These are phyloP conservation scores for Rhea americana DNA, from an alignment of 2,113 vertebrate genomes.

Conservation along the genomic window DNA sequence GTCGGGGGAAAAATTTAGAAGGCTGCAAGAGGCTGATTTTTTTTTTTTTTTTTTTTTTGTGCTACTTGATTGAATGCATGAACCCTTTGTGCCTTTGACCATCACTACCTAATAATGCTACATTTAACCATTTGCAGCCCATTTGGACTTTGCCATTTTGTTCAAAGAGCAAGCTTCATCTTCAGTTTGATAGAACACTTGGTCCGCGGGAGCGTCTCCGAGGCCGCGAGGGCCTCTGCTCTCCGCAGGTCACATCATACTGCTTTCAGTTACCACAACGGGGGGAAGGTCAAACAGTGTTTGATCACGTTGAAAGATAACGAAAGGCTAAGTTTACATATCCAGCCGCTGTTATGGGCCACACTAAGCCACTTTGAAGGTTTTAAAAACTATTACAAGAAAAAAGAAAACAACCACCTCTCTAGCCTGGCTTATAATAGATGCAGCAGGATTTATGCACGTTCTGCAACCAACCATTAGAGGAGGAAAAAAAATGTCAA, in stretches of 20 bases:
- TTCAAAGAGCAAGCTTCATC: constrained; percentile 81
- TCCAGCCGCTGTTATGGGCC: constrained; percentile 80
- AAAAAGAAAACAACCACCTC: constrained; percentile 59
- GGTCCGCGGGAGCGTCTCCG: constrained; percentile 54
- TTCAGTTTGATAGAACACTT: constrained; percentile 75
- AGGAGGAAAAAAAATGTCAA: constrained; percentile 72
- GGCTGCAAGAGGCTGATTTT: constrained; percentile 76
- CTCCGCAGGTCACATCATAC: constrained; percentile 66
- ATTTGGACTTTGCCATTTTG: constrained; percentile 77
- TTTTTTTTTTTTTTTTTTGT: constrained; percentile 77
- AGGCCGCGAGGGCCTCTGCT: constrained; percentile 43
- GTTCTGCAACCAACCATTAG: constrained; percentile 76
- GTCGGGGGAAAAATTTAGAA: constrained; percentile 74
- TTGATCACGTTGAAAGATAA: constrained; percentile 77
- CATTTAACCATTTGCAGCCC: constrained; percentile 77
- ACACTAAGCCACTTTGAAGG: constrained; percentile 80
- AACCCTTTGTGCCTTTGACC: constrained; percentile 84
- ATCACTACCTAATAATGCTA: constrained; percentile 79
- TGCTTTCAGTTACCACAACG: constrained; percentile 75
- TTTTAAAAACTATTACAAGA: constrained; percentile 66
- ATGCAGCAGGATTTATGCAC: constrained; percentile 79
- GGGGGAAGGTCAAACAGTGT: constrained; percentile 82
- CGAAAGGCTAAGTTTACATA: constrained; percentile 80
- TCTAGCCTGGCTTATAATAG: constrained; percentile 77
- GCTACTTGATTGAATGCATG: constrained; percentile 80